phyloP scores from a whole-genome alignment of 2,888 invertebrate species.

The Caradrina clavipalpis region DNA sequence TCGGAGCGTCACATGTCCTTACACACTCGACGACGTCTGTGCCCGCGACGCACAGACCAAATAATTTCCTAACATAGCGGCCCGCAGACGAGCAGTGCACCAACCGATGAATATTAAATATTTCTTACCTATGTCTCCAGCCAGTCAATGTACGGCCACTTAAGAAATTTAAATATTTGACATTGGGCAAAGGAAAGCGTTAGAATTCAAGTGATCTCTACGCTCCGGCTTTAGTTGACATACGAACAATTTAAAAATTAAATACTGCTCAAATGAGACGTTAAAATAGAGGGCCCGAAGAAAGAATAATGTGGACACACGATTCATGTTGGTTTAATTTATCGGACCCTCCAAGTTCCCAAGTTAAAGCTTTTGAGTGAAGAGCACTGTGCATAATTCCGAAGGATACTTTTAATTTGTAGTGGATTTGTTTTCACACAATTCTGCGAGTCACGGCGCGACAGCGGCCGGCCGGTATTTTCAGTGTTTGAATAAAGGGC shows the following conservation, averaged over 20 bases:
- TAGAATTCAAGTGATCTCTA: constrained; percentile 91
- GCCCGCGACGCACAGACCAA: constrained; percentile 70
- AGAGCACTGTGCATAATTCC: constrained; percentile 53
- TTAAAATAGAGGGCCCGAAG: constrained; percentile 79
- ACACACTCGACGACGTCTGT: constrained; percentile 68
- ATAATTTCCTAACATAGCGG: constrained; percentile 75
- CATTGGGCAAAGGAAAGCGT: constrained; percentile 90
- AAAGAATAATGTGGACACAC: constrained; percentile 75
- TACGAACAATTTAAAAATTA: constrained; percentile 89
- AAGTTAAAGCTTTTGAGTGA: constrained; percentile 49
- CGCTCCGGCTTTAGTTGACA: constrained; percentile 86
- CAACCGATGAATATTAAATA: constrained; percentile 88
- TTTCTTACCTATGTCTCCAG: constrained; percentile 84
- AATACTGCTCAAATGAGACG: constrained; percentile 87
- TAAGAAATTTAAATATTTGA: constrained; percentile 90
- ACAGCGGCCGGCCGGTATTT: constrained; percentile 61
- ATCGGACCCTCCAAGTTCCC: constrained; percentile 45
- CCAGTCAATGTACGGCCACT: constrained; percentile 89
- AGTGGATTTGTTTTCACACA: constrained; percentile 63
- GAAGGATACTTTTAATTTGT: constrained; percentile 61
- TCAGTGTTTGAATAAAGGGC: constrained; percentile 79
- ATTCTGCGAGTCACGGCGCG: constrained; percentile 49
- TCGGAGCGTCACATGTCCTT: constrained; percentile 80
- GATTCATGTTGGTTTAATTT: constrained; percentile 55
- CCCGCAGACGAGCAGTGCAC: constrained; percentile 73